Evolutionary conservation across 2,888 invertebrate species (phyloP), one percentile per base, ranked within the genome.

Genomic region (Lamellibrachia columna): DNA sequence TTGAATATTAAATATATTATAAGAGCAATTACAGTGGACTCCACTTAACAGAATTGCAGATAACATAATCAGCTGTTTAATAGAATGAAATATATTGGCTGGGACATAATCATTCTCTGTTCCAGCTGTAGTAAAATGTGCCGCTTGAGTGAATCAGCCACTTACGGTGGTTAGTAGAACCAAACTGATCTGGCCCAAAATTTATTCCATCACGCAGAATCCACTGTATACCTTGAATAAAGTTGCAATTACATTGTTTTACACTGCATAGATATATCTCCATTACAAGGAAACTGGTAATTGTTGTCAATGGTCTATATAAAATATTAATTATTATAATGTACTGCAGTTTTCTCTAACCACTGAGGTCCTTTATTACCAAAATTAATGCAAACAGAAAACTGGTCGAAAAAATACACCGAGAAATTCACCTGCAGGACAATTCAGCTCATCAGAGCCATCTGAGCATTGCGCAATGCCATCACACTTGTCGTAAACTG

Each of bases 401-500:
- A 75, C 75, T 75, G 75, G 15, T 22, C n/a, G 75, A 40, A 40
- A 40, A 40, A 75, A 75, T 22, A 22, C 22, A 15, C 75, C n/a
- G 75, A 75, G 75, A 75, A 75, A 75, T 75, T 75, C 75, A 91
- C 91, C 52, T 91, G 91, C 91, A 53, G 40, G 91, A 92, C 93
- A 93, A n/a, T 92, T 91, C 22, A 90, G 90, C 93, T 94, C 94
- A 93, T 94, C 94, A 11, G 94, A 94, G 6, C 92, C 92, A 91
- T 94, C 94, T 60, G 58, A 28, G 90, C 94, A 94, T 75, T 94
- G 94, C 11, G 53, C 53, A 90, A 94, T 94, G 40, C 94, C 94
- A 90, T 94, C 94, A 92, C 94, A 94, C 53, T 90, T 92, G 91
- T 94, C 93, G 91, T 94, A 94, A 52, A 94, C 93, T 7, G 94